Percentiles rank a stretch among this genome's conserved stretches.
Evolutionary conservation across 1,140 invertebrate genomes (phyloP).

Genomic region (Antheraea pernyi): DNA sequence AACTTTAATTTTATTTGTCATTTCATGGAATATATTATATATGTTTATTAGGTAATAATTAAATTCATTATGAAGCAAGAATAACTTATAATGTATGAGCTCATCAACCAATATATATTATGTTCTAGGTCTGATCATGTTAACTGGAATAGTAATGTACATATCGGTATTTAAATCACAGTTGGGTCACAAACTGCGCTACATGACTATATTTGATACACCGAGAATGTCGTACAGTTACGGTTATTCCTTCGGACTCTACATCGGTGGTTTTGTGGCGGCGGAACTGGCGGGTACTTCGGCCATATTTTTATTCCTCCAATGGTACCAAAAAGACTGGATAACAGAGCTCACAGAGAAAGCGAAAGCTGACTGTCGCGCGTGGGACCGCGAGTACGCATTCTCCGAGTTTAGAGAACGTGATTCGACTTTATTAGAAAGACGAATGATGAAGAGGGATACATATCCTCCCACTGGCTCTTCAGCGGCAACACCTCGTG

Average conservation of each 20-base stretch:
- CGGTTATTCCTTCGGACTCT: slow-evolving; percentile 92
- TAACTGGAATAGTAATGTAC: slow-evolving; percentile 94
- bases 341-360: slow-evolving; percentile 73
- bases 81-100: neutral
- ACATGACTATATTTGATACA: slow-evolving; percentile 87
- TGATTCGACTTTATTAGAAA: slow-evolving; percentile 64
- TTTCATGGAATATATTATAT: too few species aligned
- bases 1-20: too few species aligned
- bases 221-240: slow-evolving; percentile 92
- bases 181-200: slow-evolving; percentile 90
- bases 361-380: slow-evolving; percentile 67
- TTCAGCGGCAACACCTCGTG: slow-evolving; percentile 70
- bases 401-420: slow-evolving; percentile 67
- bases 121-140: slow-evolving; percentile 89
- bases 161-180: slow-evolving; percentile 95
- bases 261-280: slow-evolving; percentile 90
- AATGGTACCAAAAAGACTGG: slow-evolving; percentile 80
- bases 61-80: neutral
- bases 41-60: too few species aligned
- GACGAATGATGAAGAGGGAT: slow-evolving; percentile 71
- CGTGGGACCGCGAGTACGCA: slow-evolving; percentile 70
- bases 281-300: slow-evolving; percentile 91
- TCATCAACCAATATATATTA: slow-evolving; percentile 22
- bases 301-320: slow-evolving; percentile 92
- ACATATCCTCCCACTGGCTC: slow-evolving; percentile 73